Evolutionary conservation across 2,113 vertebrate species (phyloP).

Genomic region (Cyphomyrus discorhynchus): DNA sequence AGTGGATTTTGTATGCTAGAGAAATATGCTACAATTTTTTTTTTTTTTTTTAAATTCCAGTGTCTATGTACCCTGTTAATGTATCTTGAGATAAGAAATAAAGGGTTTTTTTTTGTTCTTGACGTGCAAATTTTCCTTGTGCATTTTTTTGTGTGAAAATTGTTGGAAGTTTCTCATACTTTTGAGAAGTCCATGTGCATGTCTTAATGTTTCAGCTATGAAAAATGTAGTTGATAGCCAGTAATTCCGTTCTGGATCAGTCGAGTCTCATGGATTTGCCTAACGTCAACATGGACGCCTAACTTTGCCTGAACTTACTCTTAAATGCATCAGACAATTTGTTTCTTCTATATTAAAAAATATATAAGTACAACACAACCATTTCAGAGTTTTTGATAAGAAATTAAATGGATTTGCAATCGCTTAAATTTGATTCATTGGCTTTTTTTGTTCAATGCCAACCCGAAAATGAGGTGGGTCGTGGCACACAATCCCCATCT

Average conservation of each 20-base stretch:
- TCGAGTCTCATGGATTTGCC: neutral
- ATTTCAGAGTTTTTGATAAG: neutral
- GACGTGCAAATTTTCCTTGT: conserved; percentile 29
- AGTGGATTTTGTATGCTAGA: conserved; percentile 53
- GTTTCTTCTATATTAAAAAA: neutral
- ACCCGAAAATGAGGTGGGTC: neutral
- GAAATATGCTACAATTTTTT: conserved; percentile 53
- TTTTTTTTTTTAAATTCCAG: conserved; percentile 60
- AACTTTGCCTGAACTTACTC: neutral
- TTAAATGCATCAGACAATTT: neutral
- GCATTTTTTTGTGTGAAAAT: conserved; percentile 1
- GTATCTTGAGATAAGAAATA: conserved; percentile 66
- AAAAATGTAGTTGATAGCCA: neutral
- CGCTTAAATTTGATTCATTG: neutral
- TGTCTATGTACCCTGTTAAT: conserved; percentile 63
- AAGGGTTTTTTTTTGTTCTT: conserved; percentile 57
- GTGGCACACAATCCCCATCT: neutral
- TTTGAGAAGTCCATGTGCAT: neutral
- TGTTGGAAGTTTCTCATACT: neutral
- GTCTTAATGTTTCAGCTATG: neutral
- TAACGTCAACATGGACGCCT: neutral
- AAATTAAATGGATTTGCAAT: neutral
- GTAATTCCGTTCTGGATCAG: neutral
- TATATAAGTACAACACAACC: neutral
- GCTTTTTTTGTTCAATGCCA: neutral